phyloP scores from a whole-genome alignment of 2,113 vertebrate species.

The Cephalopterus ornatus region DNA sequence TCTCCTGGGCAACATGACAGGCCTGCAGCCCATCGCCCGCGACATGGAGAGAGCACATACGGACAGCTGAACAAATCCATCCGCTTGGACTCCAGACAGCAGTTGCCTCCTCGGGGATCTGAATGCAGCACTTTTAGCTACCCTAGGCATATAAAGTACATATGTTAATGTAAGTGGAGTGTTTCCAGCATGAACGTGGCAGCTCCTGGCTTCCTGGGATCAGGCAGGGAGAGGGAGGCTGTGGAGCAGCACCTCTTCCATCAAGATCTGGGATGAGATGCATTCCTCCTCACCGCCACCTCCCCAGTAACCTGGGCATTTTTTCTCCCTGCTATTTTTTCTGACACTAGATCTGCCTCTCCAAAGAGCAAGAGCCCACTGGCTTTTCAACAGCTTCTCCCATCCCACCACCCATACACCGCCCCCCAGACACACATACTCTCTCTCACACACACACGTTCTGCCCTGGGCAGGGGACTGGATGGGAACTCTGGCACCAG shows the following conservation, averaged over 20 bases:
- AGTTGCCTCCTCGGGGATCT: constrained; percentile 66
- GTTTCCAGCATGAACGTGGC: neutral
- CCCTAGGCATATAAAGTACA: constrained; percentile 45
- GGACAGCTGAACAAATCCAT: neutral
- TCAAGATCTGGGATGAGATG: neutral
- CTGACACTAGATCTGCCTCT: neutral
- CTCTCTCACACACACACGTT: neutral
- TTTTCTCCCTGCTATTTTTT: neutral
- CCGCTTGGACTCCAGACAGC: constrained; percentile 55
- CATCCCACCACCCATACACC: fast-evolving
- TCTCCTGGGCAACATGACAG: constrained; percentile 98
- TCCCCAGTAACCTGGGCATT: neutral
- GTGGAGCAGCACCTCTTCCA: neutral
- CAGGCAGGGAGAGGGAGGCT: neutral
- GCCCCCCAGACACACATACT: too few species aligned
- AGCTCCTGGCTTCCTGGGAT: neutral
- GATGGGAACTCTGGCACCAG: constrained; percentile 8
- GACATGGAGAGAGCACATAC: constrained; percentile 1
- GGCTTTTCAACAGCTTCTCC: neutral
- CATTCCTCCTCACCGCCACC: neutral
- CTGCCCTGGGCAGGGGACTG: neutral
- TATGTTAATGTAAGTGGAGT: constrained; percentile 28
- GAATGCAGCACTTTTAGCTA: constrained; percentile 79
- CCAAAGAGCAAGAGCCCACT: neutral
- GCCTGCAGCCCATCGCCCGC: neutral